Base-by-base conservation (phyloP, 2,888 invertebrate genomes). In the Hydraecia micacea region DNA sequence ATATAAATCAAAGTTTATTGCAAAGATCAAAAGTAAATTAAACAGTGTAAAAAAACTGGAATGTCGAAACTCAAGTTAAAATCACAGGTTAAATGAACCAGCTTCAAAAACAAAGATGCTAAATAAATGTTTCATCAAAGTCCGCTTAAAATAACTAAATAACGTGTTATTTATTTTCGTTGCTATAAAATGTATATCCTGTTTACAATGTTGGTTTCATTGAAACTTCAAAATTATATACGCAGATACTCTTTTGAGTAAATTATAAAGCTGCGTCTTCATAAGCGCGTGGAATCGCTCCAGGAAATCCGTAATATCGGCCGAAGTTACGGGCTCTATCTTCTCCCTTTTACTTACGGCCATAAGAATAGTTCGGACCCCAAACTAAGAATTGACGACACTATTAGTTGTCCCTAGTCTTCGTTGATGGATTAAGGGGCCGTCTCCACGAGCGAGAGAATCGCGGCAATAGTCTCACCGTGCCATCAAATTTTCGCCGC, bases 131-230 rank as follows among this genome's bases (percentile, higher is more conserved):
- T 79, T 83, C 73, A 83, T 73, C 83, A 71, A 73, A 79, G 70
- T 66, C 67, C 55, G 79, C 28, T 63, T 63, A 42, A 83, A 83
- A 80, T 83, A 85, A 77, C 60, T 42, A 71, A 77, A 73, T 79
- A 84, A 65, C 77, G 9, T 32, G 46, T 74, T 83, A 83, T 80
- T 85, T 83, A 86, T 86, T 85, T 83, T 86, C 73, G 70, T 75
- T 72, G 71, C 80, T 58, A 74, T 77, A 71, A 80, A 86, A 86
- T 80, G 63, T 75, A 62, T 71, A 73, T 84, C 86, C 86, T 85
- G 84, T 86, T 85, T 86, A 85, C 71, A 75, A 42, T 62, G 25
- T 36, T 55, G 46, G 67, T 73, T 79, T 75, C 67, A 78, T 77
- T 80, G 87, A 87, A 88, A 71, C 55, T 68, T 72, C 42, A 69